Conservation (phyloP, 92 coral and sea anemone genomes). For the Desmophyllum pertusum region DNA sequence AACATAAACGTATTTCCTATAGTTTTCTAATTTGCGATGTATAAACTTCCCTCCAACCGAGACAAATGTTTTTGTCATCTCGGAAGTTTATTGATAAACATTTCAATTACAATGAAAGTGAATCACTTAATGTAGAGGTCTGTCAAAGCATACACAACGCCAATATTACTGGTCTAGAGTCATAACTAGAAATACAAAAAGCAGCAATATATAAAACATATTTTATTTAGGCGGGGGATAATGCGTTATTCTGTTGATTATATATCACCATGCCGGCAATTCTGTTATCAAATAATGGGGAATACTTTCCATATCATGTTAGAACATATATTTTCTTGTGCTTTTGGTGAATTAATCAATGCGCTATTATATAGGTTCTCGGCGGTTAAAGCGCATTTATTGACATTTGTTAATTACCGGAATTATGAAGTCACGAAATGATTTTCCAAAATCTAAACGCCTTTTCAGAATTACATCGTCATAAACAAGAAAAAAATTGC, state of each 20-base stretch:
- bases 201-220: not conserved
- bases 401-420: not conserved
- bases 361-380: not conserved
- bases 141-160: not conserved
- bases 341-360: not conserved
- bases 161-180: too few relatives aligned
- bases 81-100: not conserved
- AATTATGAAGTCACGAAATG: not conserved
- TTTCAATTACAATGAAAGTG: not conserved
- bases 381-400: not conserved
- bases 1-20: conserved; percentile 3
- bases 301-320: not conserved
- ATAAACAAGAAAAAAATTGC: not conserved
- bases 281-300: not conserved
- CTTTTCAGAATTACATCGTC: not conserved
- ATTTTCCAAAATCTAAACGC: not conserved
- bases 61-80: not conserved
- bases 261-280: not conserved
- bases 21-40: not conserved
- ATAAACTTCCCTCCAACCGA: not conserved
- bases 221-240: not conserved
- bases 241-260: not conserved
- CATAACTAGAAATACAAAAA: not conserved
- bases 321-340: not conserved
- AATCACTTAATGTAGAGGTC: not conserved